phyloP scores from a whole-genome alignment of 1,140 invertebrate species.

The Cataglyphis hispanica region DNA sequence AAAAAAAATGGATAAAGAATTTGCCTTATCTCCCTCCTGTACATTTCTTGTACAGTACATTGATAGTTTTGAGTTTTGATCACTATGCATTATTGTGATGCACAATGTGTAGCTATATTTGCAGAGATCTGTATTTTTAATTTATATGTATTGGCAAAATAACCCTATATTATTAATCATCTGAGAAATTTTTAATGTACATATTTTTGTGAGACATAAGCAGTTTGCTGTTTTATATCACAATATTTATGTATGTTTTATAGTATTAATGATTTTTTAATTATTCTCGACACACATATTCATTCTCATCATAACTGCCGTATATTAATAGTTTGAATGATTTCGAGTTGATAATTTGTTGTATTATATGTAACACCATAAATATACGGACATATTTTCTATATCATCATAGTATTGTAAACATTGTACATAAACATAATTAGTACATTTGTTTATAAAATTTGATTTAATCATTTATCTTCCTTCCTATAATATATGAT shows the following conservation, averaged over 20 bases:
- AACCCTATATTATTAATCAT: slow-evolving; percentile 21
- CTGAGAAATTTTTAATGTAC: slow-evolving; percentile 43
- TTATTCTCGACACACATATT: slow-evolving; percentile 28
- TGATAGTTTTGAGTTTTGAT: neutral
- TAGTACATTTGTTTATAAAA: slow-evolving; percentile 77
- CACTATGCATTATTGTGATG: neutral
- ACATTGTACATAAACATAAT: slow-evolving; percentile 80
- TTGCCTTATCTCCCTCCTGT: neutral
- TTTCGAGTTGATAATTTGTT: slow-evolving; percentile 64
- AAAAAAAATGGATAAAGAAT: slow-evolving; percentile 18
- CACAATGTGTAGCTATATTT: slow-evolving; percentile 21
- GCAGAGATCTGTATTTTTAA: slow-evolving; percentile 33
- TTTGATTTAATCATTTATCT: slow-evolving; percentile 18
- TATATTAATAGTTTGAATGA: slow-evolving; percentile 61
- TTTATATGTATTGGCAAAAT: slow-evolving; percentile 38
- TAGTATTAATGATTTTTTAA: slow-evolving; percentile 51
- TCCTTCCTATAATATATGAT: slow-evolving; percentile 4
- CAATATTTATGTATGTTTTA: slow-evolving; percentile 66
- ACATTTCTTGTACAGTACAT: neutral
- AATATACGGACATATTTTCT: slow-evolving; percentile 67
- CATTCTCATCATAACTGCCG: slow-evolving; percentile 28
- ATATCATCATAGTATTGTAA: slow-evolving; percentile 71
- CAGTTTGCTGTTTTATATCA: slow-evolving; percentile 56
- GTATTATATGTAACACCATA: slow-evolving; percentile 70
- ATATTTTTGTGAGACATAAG: slow-evolving; percentile 44